These are phyloP conservation scores for Drosophila algonquin DNA, from an alignment of 2,888 invertebrate genomes.

Conservation along the genomic window DNA sequence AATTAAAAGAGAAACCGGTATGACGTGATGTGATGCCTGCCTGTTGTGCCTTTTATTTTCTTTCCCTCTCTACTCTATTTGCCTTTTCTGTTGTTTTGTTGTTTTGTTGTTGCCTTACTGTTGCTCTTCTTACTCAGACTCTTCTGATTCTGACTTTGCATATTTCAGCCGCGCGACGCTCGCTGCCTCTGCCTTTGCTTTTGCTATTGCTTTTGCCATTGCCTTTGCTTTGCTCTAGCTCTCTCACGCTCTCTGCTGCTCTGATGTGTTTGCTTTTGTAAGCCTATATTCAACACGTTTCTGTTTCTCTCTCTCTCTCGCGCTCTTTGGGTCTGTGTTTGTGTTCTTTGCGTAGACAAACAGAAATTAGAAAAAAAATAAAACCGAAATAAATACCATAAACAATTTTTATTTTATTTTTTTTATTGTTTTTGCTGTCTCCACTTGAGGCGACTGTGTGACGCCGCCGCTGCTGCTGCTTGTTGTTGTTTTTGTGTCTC, in stretches of 20 bases:
- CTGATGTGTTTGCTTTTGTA: conserved; percentile 38
- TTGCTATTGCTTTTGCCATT: too few relatives aligned
- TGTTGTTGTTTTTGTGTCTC: conserved; percentile 2
- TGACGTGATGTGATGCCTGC: conserved; percentile 64
- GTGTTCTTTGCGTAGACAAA: conserved; percentile 36
- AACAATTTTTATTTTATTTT: conserved; percentile 13
- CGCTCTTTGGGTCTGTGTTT: conserved; percentile 3
- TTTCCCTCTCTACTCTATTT: conserved; percentile 18
- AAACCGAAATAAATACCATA: conserved; percentile 51
- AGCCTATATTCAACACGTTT: conserved; percentile 61
- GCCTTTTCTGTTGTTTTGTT: too few relatives aligned
- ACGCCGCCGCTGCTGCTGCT: conserved; percentile 24
- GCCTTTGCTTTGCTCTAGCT: conserved; percentile 37
- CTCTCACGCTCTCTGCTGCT: background rate
- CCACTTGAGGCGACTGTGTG: conserved; percentile 38
- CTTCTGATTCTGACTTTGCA: conserved; percentile 13
- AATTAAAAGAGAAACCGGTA: conserved; percentile 65
- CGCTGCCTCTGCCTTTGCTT: too few relatives aligned
- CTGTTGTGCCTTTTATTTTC: conserved; percentile 21
- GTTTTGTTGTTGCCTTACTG: too few relatives aligned
- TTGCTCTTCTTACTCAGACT: background rate
- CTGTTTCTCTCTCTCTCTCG: background rate
- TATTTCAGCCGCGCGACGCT: too few relatives aligned
- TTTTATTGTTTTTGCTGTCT: conserved; percentile 11
- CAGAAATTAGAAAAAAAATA: conserved; percentile 42